phyloP scores from a whole-genome alignment of 2,888 invertebrate species.

The Chrysina gloriosa region DNA sequence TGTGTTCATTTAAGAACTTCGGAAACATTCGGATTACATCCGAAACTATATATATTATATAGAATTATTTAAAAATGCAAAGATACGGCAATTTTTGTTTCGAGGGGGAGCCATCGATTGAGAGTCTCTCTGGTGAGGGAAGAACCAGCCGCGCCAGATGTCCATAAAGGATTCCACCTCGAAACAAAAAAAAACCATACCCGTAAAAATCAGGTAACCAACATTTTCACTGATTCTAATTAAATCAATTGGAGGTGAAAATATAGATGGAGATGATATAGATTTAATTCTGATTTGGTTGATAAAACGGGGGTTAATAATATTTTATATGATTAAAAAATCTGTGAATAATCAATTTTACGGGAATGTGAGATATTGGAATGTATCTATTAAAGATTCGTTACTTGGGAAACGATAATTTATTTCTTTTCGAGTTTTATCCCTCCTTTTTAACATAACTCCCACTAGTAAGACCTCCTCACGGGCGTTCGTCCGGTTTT shows the following conservation, averaged over 20 bases:
- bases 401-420: conserved; percentile 29
- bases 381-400: conserved; percentile 35
- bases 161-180: too few species aligned
- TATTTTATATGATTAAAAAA: conserved; percentile 34
- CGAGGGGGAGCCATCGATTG: too few species aligned
- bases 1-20: too few species aligned
- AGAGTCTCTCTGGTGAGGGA: too few species aligned
- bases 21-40: too few species aligned
- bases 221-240: too few species aligned
- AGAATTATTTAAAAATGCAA: too few species aligned
- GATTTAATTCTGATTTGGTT: conserved; percentile 35
- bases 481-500: conserved; percentile 14
- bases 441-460: conserved; percentile 19
- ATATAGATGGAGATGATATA: conserved; percentile 16
- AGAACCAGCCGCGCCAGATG: too few species aligned
- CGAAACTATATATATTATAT: too few species aligned
- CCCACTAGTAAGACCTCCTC: not conserved
- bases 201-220: not conserved
- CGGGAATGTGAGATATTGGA: conserved; percentile 27
- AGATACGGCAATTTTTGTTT: too few species aligned
- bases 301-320: conserved; percentile 15
- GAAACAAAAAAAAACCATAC: too few species aligned
- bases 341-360: conserved; percentile 36
- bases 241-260: too few species aligned
- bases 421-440: conserved; percentile 14